These are phyloP conservation scores for Paratilapia polleni DNA, from an alignment of 2,113 vertebrate species.

Conservation along the genomic window DNA sequence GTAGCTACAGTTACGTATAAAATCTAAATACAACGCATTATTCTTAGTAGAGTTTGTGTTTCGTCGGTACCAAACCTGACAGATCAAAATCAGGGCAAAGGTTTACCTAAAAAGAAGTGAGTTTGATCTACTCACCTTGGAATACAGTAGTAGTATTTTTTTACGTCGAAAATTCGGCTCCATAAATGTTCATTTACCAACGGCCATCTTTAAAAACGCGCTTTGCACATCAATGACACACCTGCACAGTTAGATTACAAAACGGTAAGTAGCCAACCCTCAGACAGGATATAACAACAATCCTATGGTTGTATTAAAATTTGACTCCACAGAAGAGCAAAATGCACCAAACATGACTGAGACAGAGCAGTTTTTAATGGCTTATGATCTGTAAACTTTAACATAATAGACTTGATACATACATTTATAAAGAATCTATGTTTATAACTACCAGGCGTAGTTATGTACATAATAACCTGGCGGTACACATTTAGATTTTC, in stretches of 20 bases:
- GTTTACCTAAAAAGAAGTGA: fast-evolving
- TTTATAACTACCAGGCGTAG: background rate
- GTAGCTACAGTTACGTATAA: fast-evolving
- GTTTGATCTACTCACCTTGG: conserved; percentile 37
- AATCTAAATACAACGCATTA: background rate
- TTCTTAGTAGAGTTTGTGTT: background rate
- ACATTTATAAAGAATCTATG: background rate
- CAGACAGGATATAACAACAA: background rate
- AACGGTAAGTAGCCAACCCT: background rate
- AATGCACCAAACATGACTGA: background rate
- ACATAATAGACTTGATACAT: background rate
- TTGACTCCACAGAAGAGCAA: background rate
- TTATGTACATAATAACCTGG: background rate
- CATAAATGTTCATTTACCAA: background rate
- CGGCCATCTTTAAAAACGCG: background rate
- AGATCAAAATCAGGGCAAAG: background rate
- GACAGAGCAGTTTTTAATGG: background rate
- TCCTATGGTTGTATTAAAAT: background rate
- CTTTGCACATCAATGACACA: background rate
- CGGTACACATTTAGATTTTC: background rate
- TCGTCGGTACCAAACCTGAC: background rate
- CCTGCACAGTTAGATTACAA: background rate
- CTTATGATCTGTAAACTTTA: background rate
- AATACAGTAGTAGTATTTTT: background rate
- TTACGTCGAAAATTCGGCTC: background rate